Evolutionary conservation across 1,140 invertebrate genomes (phyloP).

Genomic region (Himalopsyche phryganea): DNA sequence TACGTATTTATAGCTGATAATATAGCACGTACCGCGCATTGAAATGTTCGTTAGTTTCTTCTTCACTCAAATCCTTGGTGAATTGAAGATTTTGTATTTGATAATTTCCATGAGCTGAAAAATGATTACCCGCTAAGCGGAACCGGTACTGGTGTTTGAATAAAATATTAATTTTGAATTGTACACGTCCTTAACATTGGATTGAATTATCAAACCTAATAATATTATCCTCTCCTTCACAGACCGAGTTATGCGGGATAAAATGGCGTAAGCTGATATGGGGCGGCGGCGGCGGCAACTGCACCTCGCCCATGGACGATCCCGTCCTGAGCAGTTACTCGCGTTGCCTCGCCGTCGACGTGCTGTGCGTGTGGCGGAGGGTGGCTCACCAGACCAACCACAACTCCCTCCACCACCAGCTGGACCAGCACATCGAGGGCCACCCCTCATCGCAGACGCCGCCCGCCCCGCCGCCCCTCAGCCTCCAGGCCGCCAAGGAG

Average conservation of each 20-base stretch:
- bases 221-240: conserved; percentile 39
- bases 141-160: too few relatives aligned
- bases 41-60: too few relatives aligned
- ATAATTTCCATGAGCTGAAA: too few relatives aligned
- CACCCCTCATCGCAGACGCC: conserved; percentile 58
- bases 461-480: conserved; percentile 62
- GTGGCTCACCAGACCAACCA: conserved; percentile 56
- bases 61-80: too few relatives aligned
- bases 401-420: conserved; percentile 38
- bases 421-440: conserved; percentile 55
- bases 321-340: conserved; percentile 91
- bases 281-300: conserved; percentile 57
- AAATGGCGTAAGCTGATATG: conserved; percentile 95
- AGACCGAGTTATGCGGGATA: conserved; percentile 98
- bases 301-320: conserved; percentile 78
- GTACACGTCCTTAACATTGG: too few relatives aligned
- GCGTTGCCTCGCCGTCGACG: conserved; percentile 88
- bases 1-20: too few relatives aligned
- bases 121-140: too few relatives aligned
- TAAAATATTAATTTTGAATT: too few relatives aligned
- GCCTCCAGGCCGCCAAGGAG: conserved; percentile 82
- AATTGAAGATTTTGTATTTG: too few relatives aligned
- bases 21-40: too few relatives aligned
- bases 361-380: conserved; percentile 94
- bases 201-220: too few relatives aligned